Evolutionary conservation across 2,797 vertebrate species (phyloP).

Genomic region (Thamnophis elegans): DNA sequence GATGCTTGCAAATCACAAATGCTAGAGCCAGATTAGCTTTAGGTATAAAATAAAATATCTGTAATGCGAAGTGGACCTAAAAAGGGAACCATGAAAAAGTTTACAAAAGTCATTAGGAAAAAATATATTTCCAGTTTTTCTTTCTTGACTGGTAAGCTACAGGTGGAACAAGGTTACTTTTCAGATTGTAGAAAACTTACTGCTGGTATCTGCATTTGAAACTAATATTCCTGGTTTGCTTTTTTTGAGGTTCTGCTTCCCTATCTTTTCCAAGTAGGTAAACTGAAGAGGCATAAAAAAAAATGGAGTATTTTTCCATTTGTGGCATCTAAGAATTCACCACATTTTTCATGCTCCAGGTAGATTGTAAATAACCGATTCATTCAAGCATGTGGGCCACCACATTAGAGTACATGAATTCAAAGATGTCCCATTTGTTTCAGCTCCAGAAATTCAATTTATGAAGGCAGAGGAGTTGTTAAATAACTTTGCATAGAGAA

Average conservation of each 20-base stretch:
- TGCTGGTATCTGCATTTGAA: not conserved
- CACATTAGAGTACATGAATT: not conserved
- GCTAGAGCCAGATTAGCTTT: not conserved
- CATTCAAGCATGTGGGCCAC: not conserved
- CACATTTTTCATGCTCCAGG: not conserved
- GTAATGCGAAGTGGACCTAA: not conserved
- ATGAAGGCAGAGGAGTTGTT: conserved; percentile 27
- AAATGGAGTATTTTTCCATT: not conserved
- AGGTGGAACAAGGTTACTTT: not conserved
- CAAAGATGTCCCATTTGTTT: conserved; percentile 25
- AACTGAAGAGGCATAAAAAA: not conserved
- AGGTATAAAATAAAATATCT: not conserved
- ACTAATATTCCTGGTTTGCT: not conserved
- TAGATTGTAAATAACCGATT: conserved; percentile 1
- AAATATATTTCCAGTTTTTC: not conserved
- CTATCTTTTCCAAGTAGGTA: not conserved
- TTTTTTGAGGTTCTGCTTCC: not conserved
- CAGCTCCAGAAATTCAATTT: conserved; percentile 34
- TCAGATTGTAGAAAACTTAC: not conserved
- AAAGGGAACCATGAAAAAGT: not conserved
- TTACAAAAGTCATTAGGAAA: not conserved
- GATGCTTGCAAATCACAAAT: not conserved
- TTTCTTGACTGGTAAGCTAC: not conserved
- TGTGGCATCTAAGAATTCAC: not conserved
- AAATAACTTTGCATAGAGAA: conserved; percentile 39